Percentiles rank a stretch among this genome's conserved stretches.
These are phyloP conservation scores for Harlomillsia oculata DNA, from an alignment of 1,140 invertebrate species.

Conservation along the genomic window DNA sequence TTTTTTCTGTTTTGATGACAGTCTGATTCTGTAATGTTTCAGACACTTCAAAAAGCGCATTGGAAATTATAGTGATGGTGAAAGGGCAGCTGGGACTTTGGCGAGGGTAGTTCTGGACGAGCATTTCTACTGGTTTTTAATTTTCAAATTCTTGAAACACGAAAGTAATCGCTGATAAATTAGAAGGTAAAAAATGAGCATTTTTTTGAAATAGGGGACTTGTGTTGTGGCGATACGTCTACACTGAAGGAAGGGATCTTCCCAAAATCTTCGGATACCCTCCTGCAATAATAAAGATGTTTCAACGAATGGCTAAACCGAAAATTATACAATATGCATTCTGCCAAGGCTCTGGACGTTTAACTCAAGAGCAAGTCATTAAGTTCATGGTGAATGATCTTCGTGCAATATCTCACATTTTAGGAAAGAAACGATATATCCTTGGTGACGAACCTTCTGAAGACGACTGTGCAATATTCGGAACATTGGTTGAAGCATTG, in stretches of 20 bases:
- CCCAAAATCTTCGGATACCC: neutral
- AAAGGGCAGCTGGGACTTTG: conserved; percentile 12
- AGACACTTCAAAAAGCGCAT: conserved; percentile 6
- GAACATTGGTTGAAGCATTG: conserved; percentile 40
- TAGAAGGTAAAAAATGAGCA: neutral
- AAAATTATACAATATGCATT: neutral
- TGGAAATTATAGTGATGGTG: conserved; percentile 7
- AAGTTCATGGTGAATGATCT: conserved; percentile 8
- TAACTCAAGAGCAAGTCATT: conserved; percentile 1
- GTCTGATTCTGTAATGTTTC: neutral
- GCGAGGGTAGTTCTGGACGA: conserved; percentile 25
- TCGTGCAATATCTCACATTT: conserved; percentile 19
- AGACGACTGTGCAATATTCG: conserved; percentile 44
- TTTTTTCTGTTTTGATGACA: neutral
- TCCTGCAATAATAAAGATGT: neutral
- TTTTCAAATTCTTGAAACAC: neutral
- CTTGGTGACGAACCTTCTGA: conserved; percentile 41
- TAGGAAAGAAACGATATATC: conserved; percentile 37
- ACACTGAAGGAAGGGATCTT: neutral
- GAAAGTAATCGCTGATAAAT: neutral
- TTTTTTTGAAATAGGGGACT: conserved; percentile 8
- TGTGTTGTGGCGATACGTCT: conserved; percentile 16
- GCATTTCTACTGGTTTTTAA: conserved; percentile 27
- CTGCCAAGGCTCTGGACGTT: conserved; percentile 13
- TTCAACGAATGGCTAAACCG: neutral